Evolutionary conservation across 2,888 invertebrate species (phyloP), one percentile per base, ranked within the genome.

Genomic region (Eudasyphora cyanicolor): DNA sequence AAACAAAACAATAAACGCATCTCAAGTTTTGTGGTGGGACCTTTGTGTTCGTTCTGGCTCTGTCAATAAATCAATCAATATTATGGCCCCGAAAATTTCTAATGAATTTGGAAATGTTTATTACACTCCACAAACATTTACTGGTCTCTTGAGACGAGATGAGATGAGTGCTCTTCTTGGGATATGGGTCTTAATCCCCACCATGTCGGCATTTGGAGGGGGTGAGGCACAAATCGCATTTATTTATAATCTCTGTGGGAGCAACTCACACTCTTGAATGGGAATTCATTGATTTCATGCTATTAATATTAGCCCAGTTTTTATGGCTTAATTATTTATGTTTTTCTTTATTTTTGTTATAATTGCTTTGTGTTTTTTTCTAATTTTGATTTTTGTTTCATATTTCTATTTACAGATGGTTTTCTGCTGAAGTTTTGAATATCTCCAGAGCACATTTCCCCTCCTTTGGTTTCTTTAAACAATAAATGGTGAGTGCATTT

Each of bases 171-270:
- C 24, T 54, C 0, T 54, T 54, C 54, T 54, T 54, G 54, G 54
- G 49, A 49, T 12, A 57, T 10, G 27, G 57, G 27, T 14, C 24
- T 0, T 27, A 38, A 38, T 4, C 2, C 38, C 6, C 2, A 2
- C 8, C 7, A 45, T n/a, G n/a, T n/a, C 2, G 1, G 45, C 7
- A n/a, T 45, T n/a, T n/a, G n/a, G n/a, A n/a, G n/a, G n/a, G n/a
- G n/a, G n/a, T n/a, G n/a, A 45, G n/a, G 6, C 17, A 29, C n/a
- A 64, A 45, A 49, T n/a, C n/a, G 27, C n/a, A 51, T 69, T 76
- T 67, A 54, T 76, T 70, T 54, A 54, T 54, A 45, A 76, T 76
- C 81, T 24, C 71, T 64, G 71, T 76, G 71, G 73, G 81, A 81
- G 62, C n/a, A n/a, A n/a, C n/a, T n/a, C n/a, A n/a, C n/a, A 42